Conservation (phyloP, 1,140 invertebrate species). For the Vollenhovia emeryi region DNA sequence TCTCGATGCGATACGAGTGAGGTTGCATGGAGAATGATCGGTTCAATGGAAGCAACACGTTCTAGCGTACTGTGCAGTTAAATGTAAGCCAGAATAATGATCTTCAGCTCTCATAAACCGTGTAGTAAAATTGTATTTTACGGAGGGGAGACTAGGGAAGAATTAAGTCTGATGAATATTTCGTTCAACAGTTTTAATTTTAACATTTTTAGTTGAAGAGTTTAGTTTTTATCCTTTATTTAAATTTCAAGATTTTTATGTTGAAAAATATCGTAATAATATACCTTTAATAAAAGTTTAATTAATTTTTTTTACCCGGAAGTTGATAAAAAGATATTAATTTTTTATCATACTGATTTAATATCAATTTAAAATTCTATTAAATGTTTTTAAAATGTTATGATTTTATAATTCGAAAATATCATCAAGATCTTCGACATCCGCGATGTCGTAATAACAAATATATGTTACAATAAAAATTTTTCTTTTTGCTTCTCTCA, state of each 20-base stretch:
- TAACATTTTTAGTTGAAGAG: background rate
- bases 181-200: background rate
- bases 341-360: background rate
- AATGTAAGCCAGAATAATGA: slow-evolving; percentile 55
- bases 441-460: background rate
- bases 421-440: background rate
- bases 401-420: background rate
- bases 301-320: background rate
- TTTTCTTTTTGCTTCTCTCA: background rate
- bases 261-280: slow-evolving; percentile 10
- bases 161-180: slow-evolving; percentile 35
- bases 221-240: slow-evolving; percentile 8
- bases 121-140: slow-evolving; percentile 39
- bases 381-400: too few species aligned
- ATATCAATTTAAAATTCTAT: slow-evolving; percentile 12
- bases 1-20: background rate
- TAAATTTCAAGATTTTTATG: background rate
- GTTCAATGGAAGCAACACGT: slow-evolving; percentile 36
- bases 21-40: background rate
- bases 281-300: background rate
- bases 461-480: background rate
- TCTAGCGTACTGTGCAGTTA: slow-evolving; percentile 24
- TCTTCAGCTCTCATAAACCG: slow-evolving; percentile 51
- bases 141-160: slow-evolving; percentile 38
- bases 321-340: background rate